Conservation (phyloP, 37 sponge, comb jelly and placozoan genomes). For the Chondrilla cf. caribensis region DNA sequence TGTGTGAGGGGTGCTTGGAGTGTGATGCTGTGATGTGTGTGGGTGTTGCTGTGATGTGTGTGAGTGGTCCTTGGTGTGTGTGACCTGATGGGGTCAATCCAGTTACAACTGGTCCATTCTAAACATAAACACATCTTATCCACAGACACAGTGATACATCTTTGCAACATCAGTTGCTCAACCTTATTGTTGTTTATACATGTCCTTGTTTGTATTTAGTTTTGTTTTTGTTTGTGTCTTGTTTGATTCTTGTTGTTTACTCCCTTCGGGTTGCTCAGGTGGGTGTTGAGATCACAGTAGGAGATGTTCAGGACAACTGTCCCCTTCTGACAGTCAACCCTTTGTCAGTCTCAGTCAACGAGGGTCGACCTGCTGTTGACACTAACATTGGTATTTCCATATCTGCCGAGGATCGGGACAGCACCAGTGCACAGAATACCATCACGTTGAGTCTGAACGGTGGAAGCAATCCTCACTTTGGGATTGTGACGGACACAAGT, state of each 20-base stretch:
- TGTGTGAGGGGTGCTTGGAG: background rate
- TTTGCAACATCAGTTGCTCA: no score
- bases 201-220: background rate
- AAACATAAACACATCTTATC: no score
- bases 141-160: no score
- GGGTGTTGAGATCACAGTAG: background rate
- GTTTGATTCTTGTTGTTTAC: background rate
- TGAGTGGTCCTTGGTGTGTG: no score
- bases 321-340: conserved; percentile 11
- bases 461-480: background rate
- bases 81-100: no score
- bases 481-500: background rate
- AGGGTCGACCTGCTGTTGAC: background rate
- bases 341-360: background rate
- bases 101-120: no score
- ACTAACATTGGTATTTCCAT: background rate
- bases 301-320: conserved; percentile 1
- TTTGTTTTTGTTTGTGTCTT: no score
- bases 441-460: background rate
- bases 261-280: background rate
- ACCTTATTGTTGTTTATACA: background rate
- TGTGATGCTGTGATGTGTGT: no score
- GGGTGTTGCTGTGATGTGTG: no score
- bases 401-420: background rate
- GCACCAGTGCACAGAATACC: background rate